Conservation (phyloP, 2,888 invertebrate species). For the Drosophila anomelani region DNA sequence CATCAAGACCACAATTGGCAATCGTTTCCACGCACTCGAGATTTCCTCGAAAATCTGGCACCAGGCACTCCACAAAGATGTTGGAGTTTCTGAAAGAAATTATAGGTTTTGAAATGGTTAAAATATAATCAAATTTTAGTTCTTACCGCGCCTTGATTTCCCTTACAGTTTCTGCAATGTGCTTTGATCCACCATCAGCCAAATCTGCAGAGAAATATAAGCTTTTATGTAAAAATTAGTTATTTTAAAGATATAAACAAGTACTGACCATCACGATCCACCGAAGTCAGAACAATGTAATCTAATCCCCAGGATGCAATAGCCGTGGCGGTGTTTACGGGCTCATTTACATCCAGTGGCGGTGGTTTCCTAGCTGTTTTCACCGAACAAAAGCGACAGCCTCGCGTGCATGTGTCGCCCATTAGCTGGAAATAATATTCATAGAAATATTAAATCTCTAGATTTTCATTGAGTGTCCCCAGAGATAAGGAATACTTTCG, state of each 20-base stretch:
- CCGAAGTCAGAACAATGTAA: slow-evolving; percentile 98
- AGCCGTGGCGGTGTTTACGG: slow-evolving; percentile 95
- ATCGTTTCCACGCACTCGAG: slow-evolving; percentile 90
- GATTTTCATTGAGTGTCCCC: not conserved
- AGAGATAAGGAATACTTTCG: slow-evolving; percentile 2
- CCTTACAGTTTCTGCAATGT: slow-evolving; percentile 95
- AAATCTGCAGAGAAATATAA: slow-evolving; percentile 88
- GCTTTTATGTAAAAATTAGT: not conserved
- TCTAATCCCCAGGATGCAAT: slow-evolving; percentile 97
- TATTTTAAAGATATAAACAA: not conserved
- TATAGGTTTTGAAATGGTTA: too few relatives aligned
- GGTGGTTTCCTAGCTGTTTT: slow-evolving; percentile 97
- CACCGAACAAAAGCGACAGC: slow-evolving; percentile 99
- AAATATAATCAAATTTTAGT: too few relatives aligned
- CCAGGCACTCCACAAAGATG: slow-evolving; percentile 97
- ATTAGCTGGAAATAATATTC: slow-evolving; percentile 89
- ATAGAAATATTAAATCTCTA: slow-evolving; percentile 3
- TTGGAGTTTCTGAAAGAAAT: slow-evolving; percentile 88
- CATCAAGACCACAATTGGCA: slow-evolving; percentile 94
- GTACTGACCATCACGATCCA: slow-evolving; percentile 95
- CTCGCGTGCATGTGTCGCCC: slow-evolving; percentile 99
- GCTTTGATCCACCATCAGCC: slow-evolving; percentile 95
- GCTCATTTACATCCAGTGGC: slow-evolving; percentile 95
- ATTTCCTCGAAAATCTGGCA: slow-evolving; percentile 97
- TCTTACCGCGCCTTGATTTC: slow-evolving; percentile 91